These are phyloP conservation scores for Drosophila nigromelanica DNA, from an alignment of 1,140 invertebrate species.

Conservation along the genomic window DNA sequence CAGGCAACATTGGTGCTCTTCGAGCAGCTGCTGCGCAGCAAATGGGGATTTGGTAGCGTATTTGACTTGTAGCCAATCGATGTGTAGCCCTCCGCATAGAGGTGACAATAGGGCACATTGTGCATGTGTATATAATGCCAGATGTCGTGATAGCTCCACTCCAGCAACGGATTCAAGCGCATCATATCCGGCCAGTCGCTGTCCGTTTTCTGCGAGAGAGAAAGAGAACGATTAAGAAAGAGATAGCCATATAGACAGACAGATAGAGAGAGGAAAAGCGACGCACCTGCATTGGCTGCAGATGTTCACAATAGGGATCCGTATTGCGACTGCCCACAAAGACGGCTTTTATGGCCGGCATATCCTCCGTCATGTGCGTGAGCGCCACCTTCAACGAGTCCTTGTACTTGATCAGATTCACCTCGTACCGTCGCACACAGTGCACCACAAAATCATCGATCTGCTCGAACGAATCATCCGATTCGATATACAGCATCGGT, in stretches of 20 bases:
- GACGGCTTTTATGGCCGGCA: slow-evolving; percentile 90
- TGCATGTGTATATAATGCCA: slow-evolving; percentile 93
- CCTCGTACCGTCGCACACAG: slow-evolving; percentile 89
- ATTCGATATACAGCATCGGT: slow-evolving; percentile 90
- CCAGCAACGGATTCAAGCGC: slow-evolving; percentile 93
- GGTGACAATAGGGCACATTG: slow-evolving; percentile 92
- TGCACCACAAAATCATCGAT: slow-evolving; percentile 93
- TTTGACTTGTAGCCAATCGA: slow-evolving; percentile 92
- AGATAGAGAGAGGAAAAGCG: neutral
- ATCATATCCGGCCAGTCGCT: slow-evolving; percentile 93
- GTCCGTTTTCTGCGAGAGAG: slow-evolving; percentile 89
- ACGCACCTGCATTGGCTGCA: slow-evolving; percentile 89
- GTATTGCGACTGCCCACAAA: slow-evolving; percentile 94
- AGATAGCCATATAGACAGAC: neutral
- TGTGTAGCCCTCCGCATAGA: slow-evolving; percentile 96
- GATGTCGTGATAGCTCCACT: slow-evolving; percentile 95
- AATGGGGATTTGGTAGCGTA: slow-evolving; percentile 91
- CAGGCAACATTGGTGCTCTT: slow-evolving; percentile 19
- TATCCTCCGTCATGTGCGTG: slow-evolving; percentile 86
- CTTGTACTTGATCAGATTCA: slow-evolving; percentile 89
- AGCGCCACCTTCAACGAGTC: slow-evolving; percentile 90
- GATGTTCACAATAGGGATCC: slow-evolving; percentile 90
- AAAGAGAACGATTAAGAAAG: neutral
- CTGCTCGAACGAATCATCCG: slow-evolving; percentile 92
- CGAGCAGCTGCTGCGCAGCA: slow-evolving; percentile 86